These are phyloP conservation scores for Apamea sordens DNA, from an alignment of 2,888 invertebrate genomes.

Conservation along the genomic window DNA sequence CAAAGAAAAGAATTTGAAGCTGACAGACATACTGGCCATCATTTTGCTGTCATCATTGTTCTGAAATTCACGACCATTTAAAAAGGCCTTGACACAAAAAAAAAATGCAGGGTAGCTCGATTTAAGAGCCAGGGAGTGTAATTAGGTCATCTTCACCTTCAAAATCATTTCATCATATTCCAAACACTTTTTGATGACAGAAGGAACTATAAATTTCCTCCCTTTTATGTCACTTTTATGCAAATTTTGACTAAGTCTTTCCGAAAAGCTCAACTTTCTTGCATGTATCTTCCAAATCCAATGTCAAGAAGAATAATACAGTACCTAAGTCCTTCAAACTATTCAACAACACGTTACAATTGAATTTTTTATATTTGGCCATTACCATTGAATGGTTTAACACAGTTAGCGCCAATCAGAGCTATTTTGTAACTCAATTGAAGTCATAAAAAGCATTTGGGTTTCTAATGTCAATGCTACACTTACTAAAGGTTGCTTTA, in stretches of 20 bases:
- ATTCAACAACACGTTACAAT: conserved; percentile 12
- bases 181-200: not conserved
- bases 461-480: conserved; percentile 72
- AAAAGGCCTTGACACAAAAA: too few relatives aligned
- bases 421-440: conserved; percentile 30
- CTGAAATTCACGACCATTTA: too few relatives aligned
- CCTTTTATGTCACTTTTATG: not conserved
- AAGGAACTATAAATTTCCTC: not conserved
- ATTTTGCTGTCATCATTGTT: too few relatives aligned
- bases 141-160: too few relatives aligned
- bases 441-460: conserved; percentile 53
- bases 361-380: conserved; percentile 4
- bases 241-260: not conserved
- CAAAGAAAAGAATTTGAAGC: too few relatives aligned
- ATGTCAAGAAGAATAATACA: not conserved
- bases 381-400: conserved; percentile 31
- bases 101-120: too few relatives aligned
- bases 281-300: not conserved
- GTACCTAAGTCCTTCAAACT: not conserved
- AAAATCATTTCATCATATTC: too few relatives aligned
- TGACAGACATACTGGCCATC: too few relatives aligned
- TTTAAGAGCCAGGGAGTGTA: too few relatives aligned
- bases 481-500: conserved; percentile 17
- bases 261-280: not conserved
- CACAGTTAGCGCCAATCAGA: conserved; percentile 14